Base-by-base conservation (phyloP, 2,888 invertebrate genomes). In the Acanthosoma haemorrhoidale region DNA sequence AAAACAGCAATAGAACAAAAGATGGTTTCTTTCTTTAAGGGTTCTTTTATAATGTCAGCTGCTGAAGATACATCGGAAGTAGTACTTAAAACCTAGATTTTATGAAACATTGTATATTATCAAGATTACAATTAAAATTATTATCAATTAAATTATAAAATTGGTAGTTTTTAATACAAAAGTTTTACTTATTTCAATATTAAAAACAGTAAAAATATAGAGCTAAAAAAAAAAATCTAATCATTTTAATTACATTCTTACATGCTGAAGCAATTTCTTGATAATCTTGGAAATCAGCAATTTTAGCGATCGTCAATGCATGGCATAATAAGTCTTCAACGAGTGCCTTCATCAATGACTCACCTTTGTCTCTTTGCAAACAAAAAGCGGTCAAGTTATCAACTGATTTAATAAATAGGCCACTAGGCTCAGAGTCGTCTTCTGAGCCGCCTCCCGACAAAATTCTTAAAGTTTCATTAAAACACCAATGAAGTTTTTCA, bases 1-100 rank as follows among this genome's bases (percentile, higher is more conserved):
- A 88, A 77, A 9, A 82, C 81, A 77, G 87, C 87, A 1, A 89
- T 78, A 13, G 86, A 84, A 38, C 41, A 58, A 8, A 66, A 31
- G 6, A 73, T 21, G 1, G 59, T 32, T 34, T 64, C 68, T 31
- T 60, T 61, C 41, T 70, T 59, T 21, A 72, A 57, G 57, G 43
- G 61, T 13, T 67, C 64, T 29, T 60, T 64, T 31, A 31, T 32
- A 13, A 60, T 13, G 32, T 31, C 41, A n/a, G 21, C 57, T 8
- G 29, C 31, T n/a, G 59, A 41, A 3, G 16, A 25, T 11, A 73
- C 29, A 11, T 36, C 69, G 11, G 69, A 38, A 11, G 63, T 36
- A 3, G 18, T 43, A 6, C 18, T 21, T 18, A 73, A 59, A 29
- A 73, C 68, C 72, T 73, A 15, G 6, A 51, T 51, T 31, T 32